Conservation (phyloP, 2,888 invertebrate genomes). For the Holacanthella duospinosa region DNA sequence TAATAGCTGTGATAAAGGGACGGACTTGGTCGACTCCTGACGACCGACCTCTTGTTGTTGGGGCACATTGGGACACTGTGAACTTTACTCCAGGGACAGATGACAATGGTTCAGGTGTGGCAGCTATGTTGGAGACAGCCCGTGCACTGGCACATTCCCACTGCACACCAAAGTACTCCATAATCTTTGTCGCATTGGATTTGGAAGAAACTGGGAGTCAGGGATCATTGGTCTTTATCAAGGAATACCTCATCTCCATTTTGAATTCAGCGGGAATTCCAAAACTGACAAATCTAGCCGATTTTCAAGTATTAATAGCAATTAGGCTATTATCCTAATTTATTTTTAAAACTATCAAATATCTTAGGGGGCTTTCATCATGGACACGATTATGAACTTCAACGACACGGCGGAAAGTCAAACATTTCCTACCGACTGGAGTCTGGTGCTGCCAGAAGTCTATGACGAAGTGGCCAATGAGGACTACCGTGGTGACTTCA, state of each 20-base stretch:
- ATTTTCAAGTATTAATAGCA: slow-evolving; percentile 36
- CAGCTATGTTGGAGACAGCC: slow-evolving; percentile 40
- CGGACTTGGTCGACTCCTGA: slow-evolving; percentile 39
- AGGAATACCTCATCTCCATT: slow-evolving; percentile 38
- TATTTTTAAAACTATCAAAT: background rate
- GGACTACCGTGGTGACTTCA: slow-evolving; percentile 39
- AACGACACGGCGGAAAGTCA: slow-evolving; percentile 39
- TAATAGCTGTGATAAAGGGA: slow-evolving; percentile 40
- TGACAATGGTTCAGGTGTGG: slow-evolving; percentile 42
- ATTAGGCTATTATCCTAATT: background rate
- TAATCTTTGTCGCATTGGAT: slow-evolving; percentile 42
- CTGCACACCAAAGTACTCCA: slow-evolving; percentile 38
- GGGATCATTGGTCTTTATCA: slow-evolving; percentile 39
- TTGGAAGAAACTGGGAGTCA: slow-evolving; percentile 41
- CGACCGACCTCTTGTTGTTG: slow-evolving; percentile 40
- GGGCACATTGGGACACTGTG: slow-evolving; percentile 42
- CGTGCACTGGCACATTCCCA: slow-evolving; percentile 37
- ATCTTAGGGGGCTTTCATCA: slow-evolving; percentile 39
- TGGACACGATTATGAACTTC: slow-evolving; percentile 41
- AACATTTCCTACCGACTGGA: slow-evolving; percentile 39
- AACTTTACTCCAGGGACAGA: slow-evolving; percentile 37
- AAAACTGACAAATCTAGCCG: slow-evolving; percentile 20
- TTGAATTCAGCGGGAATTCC: slow-evolving; percentile 23
- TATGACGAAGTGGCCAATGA: slow-evolving; percentile 31
- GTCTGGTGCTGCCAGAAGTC: slow-evolving; percentile 33